These are phyloP conservation scores for Plecturocebus donacophilus DNA, from an alignment of 2,113 vertebrate genomes.

Conservation along the genomic window DNA sequence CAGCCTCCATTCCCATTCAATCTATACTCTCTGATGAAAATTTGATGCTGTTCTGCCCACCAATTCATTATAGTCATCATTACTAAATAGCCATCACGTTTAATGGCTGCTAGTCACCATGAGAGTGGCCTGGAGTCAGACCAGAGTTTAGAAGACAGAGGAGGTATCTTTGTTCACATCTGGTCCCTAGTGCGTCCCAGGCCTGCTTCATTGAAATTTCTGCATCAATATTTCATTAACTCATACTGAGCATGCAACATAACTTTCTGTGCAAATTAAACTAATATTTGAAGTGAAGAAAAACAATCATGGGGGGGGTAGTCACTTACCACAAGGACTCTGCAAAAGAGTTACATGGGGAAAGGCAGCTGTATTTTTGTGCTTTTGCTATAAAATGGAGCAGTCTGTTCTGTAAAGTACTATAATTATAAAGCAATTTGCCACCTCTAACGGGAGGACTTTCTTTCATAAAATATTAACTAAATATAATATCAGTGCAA, in stretches of 20 bases:
- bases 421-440: constrained; percentile 89
- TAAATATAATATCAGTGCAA: constrained; percentile 88
- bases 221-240: constrained; percentile 62
- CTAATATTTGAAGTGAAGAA: constrained; percentile 79
- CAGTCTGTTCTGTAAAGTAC: constrained; percentile 83
- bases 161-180: constrained; percentile 13
- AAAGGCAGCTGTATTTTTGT: constrained; percentile 81
- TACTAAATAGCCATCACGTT: not conserved
- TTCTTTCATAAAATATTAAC: constrained; percentile 91
- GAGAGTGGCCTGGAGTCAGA: not conserved
- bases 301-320: not conserved
- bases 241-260: not conserved
- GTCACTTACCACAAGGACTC: constrained; percentile 65
- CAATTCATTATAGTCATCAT: not conserved
- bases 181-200: not conserved
- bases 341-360: constrained; percentile 70
- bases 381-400: constrained; percentile 81
- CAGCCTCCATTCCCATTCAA: not conserved
- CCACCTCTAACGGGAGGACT: constrained; percentile 86
- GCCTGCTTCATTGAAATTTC: not conserved
- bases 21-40: not conserved
- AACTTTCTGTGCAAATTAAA: constrained; percentile 72
- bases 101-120: not conserved
- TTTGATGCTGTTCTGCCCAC: not conserved
- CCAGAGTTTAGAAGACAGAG: not conserved